Base-by-base conservation (phyloP, 2,797 vertebrate species). In the Melanotaenia parkinsoni region DNA sequence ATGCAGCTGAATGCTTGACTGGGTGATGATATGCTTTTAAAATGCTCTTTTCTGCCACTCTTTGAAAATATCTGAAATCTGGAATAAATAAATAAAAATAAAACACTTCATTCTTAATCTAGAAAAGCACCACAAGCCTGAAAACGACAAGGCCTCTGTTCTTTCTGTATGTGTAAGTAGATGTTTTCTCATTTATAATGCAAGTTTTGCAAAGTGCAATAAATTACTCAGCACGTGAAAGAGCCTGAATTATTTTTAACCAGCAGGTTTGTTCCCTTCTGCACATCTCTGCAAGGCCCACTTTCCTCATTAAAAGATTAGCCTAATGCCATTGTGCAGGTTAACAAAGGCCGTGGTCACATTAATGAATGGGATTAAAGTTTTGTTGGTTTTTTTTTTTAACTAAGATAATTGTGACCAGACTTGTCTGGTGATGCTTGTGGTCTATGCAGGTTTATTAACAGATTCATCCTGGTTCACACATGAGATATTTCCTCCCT, bases 251-350 rank as follows among this genome's bases (percentile, higher is more conserved):
- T 73, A 85, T 78, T 80, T 86, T 81, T 77, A 71, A 72, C 57
- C 61, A 72, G 72, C 65, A 79, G 5, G 38, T 54, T 38, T 79
- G 60, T 75, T 84, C 28, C 58, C 16, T 37, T 76, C 47, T 64
- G 35, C 51, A 24, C 81, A 62, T 62, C 26, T 58, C 43, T 69
- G 58, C 69, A 70, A 71, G 80, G 35, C 59, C 51, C 81, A 85
- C 70, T 86, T 86, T 88, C 53, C 54, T 58, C 56, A 64, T 80
- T 71, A 40, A 70, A 30, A 74, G 82, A 80, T 86, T 86, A 80
- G 59, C 12, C 54, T 84, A 83, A 88, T 88, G 22, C 87, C 68
- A 78, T 85, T 89, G 83, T 88, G 79, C 67, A 33, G 50, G 5
- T 68, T 60, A 53, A 72, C 76, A 86, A 79, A 79, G 72, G 80